These are phyloP conservation scores for Scopus umbretta DNA, from an alignment of 2,113 vertebrate genomes.

Conservation along the genomic window DNA sequence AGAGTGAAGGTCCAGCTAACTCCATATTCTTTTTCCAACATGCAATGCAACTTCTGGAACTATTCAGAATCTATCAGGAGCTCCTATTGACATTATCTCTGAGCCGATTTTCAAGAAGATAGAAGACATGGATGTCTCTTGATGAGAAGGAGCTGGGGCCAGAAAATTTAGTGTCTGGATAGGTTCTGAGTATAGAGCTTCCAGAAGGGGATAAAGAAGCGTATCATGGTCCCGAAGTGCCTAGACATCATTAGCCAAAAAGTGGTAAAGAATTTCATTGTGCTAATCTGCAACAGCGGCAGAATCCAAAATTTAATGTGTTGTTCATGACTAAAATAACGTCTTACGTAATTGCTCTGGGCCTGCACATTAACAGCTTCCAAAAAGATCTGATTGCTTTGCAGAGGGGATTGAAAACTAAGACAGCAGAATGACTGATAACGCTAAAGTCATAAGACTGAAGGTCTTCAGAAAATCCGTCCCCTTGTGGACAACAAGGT, in stretches of 20 bases:
- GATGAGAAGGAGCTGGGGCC: not conserved
- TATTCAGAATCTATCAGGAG: not conserved
- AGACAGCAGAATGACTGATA: not conserved
- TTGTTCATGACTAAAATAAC: not conserved
- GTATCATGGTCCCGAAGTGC: not conserved
- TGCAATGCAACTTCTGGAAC: not conserved
- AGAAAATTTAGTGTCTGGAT: not conserved
- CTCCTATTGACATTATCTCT: not conserved
- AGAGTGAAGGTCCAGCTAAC: not conserved
- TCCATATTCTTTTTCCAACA: not conserved
- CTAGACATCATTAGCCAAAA: not conserved
- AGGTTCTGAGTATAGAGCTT: not conserved
- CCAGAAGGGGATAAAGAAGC: not conserved
- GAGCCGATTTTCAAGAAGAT: not conserved
- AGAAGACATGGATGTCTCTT: not conserved
- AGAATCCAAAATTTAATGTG: not conserved
- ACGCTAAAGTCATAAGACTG: not conserved
- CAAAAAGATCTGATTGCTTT: not conserved
- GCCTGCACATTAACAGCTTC: slow-evolving; percentile 5
- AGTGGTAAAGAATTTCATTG: not conserved
- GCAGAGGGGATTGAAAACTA: not conserved
- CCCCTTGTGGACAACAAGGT: not conserved
- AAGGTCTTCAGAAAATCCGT: not conserved
- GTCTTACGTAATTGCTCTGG: slow-evolving; percentile 5
- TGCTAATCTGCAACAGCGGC: not conserved